phyloP scores from a whole-genome alignment of 1,140 invertebrate genomes.

The Aphaenogaster floridana region DNA sequence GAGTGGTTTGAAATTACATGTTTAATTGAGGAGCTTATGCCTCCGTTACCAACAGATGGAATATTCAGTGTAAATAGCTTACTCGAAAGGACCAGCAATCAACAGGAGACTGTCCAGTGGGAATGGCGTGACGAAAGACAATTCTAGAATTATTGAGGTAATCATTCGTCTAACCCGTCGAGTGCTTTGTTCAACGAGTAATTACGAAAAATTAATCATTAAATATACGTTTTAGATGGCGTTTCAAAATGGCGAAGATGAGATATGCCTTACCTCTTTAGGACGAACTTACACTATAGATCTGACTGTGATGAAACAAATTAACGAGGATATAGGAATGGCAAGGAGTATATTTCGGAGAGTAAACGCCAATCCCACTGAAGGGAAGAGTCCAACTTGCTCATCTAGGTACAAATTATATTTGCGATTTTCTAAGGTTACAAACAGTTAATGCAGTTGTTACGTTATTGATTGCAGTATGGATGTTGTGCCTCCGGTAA shows the following conservation, averaged over 20 bases:
- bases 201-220: conserved; percentile 17
- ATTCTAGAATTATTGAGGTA: conserved; percentile 93
- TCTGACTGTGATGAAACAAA: conserved; percentile 99
- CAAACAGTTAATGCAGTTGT: conserved; percentile 40
- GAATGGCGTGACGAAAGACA: conserved; percentile 97
- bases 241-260: conserved; percentile 97
- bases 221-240: conserved; percentile 90
- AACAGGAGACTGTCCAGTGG: conserved; percentile 95
- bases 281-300: conserved; percentile 98
- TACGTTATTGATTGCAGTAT: conserved; percentile 78
- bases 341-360: conserved; percentile 95
- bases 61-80: conserved; percentile 97
- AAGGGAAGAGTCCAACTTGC: conserved; percentile 85
- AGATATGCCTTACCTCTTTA: conserved; percentile 96
- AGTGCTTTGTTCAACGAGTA: background rate
- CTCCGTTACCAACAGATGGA: conserved; percentile 96
- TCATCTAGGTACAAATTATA: conserved; percentile 79
- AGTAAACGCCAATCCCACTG: conserved; percentile 85
- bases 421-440: background rate
- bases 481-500: conserved; percentile 85
- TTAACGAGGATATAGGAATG: conserved; percentile 98
- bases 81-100: conserved; percentile 91
- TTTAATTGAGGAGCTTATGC: conserved; percentile 98
- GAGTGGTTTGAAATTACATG: conserved; percentile 99
- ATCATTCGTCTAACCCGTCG: background rate